Conservation (phyloP, 2,888 invertebrate genomes). For the Ferrisia virgata region DNA sequence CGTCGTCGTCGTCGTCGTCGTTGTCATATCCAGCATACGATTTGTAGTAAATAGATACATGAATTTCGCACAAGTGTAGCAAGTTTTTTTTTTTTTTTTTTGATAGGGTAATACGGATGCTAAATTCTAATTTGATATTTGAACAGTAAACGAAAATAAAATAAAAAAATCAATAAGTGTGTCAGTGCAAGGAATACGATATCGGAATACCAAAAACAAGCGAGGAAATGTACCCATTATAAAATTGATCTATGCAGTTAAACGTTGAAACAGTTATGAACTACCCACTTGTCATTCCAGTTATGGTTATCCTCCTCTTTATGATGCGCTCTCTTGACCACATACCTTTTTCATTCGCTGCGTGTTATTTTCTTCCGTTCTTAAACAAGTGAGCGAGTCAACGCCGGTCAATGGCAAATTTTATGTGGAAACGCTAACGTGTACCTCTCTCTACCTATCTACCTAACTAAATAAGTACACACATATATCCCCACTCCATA, state of each 20-base stretch:
- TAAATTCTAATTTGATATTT: background rate
- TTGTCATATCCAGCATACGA: too few species aligned
- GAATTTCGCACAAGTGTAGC: background rate
- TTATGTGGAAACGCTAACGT: background rate
- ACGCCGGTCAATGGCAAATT: constrained; percentile 10
- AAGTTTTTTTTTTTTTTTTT: background rate
- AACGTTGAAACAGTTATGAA: constrained; percentile 32
- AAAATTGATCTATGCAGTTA: constrained; percentile 6
- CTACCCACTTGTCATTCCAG: constrained; percentile 31
- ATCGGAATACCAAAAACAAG: background rate
- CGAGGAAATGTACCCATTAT: constrained; percentile 15
- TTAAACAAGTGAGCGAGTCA: constrained; percentile 15
- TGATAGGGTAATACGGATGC: background rate
- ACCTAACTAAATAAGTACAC: too few species aligned
- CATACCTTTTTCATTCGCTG: constrained; percentile 22
- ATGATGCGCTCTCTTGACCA: constrained; percentile 31
- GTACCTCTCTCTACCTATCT: too few species aligned
- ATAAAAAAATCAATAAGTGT: constrained; percentile 11
- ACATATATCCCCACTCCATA: background rate
- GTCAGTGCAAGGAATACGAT: constrained; percentile 1
- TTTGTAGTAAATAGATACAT: too few species aligned
- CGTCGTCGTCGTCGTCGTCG: too few species aligned
- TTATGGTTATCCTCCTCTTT: constrained; percentile 18
- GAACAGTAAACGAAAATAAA: background rate
- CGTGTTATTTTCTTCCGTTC: constrained; percentile 11